Percentiles rank a stretch among this genome's conserved stretches.
Conservation (phyloP, 2,113 vertebrate species). For the Petroica traversi region DNA sequence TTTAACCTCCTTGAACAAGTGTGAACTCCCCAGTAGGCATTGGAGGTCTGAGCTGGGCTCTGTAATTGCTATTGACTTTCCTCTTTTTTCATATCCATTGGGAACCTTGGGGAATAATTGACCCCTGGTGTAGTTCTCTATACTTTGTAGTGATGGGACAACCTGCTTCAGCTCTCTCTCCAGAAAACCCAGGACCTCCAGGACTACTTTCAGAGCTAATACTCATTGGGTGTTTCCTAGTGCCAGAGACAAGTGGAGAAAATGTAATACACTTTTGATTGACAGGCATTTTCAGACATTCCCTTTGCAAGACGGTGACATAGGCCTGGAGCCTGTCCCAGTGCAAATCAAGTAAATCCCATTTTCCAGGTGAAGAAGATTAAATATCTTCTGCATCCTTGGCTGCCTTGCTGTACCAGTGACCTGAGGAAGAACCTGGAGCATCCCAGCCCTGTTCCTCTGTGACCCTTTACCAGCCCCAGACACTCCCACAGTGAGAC, state of each 20-base stretch:
- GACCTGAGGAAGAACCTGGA: background rate
- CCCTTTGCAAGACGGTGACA: background rate
- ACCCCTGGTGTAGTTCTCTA: background rate
- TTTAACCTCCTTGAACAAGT: background rate
- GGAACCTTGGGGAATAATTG: background rate
- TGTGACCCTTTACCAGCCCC: background rate
- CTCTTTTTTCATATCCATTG: background rate
- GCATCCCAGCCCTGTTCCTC: background rate
- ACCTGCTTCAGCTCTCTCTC: background rate
- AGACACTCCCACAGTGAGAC: background rate
- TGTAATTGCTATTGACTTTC: background rate
- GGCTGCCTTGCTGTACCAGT: background rate
- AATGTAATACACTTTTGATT: background rate
- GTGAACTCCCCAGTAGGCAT: background rate
- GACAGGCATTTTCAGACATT: background rate
- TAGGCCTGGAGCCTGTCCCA: background rate
- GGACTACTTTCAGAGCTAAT: background rate
- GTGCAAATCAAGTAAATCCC: background rate
- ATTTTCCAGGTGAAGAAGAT: background rate
- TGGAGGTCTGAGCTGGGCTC: background rate
- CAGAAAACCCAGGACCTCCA: background rate
- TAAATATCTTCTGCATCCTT: background rate
- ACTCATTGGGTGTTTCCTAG: background rate
- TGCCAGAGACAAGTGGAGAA: background rate
- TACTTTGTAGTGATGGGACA: background rate